phyloP scores from a whole-genome alignment of 53 echinoderm and acorn worm species.

The Temnopleurus reevesii region DNA sequence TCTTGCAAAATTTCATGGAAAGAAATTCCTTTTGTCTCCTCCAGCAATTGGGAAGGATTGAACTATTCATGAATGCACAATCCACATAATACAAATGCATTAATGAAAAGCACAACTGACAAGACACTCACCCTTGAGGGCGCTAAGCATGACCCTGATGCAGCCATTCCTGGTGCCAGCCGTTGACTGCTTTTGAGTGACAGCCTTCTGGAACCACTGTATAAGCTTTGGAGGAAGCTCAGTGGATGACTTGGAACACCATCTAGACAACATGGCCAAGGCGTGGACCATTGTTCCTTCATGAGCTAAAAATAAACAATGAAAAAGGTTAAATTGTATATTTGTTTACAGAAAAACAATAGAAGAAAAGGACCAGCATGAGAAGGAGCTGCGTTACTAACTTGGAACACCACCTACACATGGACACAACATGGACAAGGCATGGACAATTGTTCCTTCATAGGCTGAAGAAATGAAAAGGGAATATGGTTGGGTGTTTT shows the following conservation, averaged over 20 bases:
- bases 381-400: conserved; percentile 76
- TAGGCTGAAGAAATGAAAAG: conserved; percentile 55
- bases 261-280: conserved; percentile 78
- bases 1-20: background rate
- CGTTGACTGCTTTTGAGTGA: conserved; percentile 86
- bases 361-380: conserved; percentile 57
- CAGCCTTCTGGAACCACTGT: conserved; percentile 85
- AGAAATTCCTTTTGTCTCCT: background rate
- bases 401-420: conserved; percentile 87
- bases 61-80: no score
- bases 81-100: no score
- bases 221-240: conserved; percentile 79
- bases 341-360: background rate
- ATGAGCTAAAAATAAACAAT: conserved; percentile 66
- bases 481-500: no score
- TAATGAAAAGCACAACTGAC: no score
- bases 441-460: conserved; percentile 88
- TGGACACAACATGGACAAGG: conserved; percentile 78
- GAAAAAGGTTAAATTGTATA: background rate
- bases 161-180: conserved; percentile 83
- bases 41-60: no score
- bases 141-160: conserved; percentile 86
- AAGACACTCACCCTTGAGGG: conserved; percentile 85
- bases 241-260: conserved; percentile 87
- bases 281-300: conserved; percentile 90